A percentile compares a stretch with the other conserved stretches of the same genome.
Evolutionary conservation across 2,888 invertebrate species (phyloP).

Genomic region (Pachydiplax longipennis): DNA sequence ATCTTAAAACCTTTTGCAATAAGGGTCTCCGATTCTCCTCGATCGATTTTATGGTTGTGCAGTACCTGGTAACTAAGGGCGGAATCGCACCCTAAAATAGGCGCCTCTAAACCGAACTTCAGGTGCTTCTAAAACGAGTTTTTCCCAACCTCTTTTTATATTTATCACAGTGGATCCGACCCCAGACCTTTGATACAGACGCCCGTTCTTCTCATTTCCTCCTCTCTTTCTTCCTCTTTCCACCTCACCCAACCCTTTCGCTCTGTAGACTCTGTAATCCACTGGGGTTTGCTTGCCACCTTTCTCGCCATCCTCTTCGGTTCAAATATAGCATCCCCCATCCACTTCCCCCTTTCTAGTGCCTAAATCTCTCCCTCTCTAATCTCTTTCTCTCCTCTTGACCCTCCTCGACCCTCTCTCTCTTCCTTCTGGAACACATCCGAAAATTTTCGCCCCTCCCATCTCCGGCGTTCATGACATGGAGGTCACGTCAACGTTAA

Average conservation of each 20-base stretch:
- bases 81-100: too few relatives aligned
- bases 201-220: neutral
- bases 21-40: too few relatives aligned
- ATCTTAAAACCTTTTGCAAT: too few relatives aligned
- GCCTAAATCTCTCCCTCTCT: conserved; percentile 45
- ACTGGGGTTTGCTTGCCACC: neutral
- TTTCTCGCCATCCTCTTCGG: neutral
- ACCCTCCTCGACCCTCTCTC: conserved; percentile 6
- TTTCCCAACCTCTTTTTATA: too few relatives aligned
- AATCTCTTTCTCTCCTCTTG: conserved; percentile 29
- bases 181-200: too few relatives aligned
- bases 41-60: too few relatives aligned
- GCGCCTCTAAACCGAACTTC: too few relatives aligned
- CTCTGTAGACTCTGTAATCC: neutral
- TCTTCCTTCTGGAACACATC: neutral
- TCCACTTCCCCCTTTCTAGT: neutral
- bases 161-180: too few relatives aligned
- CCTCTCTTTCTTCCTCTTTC: neutral
- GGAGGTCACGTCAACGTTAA: neutral
- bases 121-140: too few relatives aligned
- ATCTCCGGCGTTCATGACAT: conserved; percentile 1
- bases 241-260: neutral
- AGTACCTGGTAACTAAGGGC: too few relatives aligned
- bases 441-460: conserved; percentile 27
- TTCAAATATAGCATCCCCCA: conserved; percentile 34